Percentiles rank a stretch among this genome's conserved stretches.
Evolutionary conservation across 2,113 vertebrate genomes (phyloP).

Genomic region (Ellobius talpinus): DNA sequence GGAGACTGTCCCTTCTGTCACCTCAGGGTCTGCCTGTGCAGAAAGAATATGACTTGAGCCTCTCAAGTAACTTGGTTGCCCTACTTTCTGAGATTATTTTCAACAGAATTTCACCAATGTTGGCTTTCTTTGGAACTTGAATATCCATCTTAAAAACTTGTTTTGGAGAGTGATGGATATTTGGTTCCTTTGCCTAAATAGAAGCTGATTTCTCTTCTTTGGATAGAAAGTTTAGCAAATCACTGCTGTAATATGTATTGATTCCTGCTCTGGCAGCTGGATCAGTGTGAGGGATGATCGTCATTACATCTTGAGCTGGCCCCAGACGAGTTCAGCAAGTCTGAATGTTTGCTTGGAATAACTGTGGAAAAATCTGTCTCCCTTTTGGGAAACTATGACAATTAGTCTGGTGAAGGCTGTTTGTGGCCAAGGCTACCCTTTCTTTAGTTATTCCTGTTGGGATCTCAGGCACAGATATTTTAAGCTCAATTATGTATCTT

Average conservation of each 20-base stretch:
- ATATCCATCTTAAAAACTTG: constrained; percentile 21
- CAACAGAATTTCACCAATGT: not conserved
- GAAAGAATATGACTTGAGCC: not conserved
- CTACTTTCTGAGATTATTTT: not conserved
- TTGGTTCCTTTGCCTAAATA: constrained; percentile 47
- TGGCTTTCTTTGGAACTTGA: constrained; percentile 20
- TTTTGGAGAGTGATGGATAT: constrained; percentile 48
- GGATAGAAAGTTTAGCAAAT: constrained; percentile 65
- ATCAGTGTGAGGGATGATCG: constrained; percentile 43
- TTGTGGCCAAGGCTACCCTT: not conserved
- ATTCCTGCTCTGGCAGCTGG: constrained; percentile 46
- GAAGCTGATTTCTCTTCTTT: constrained; percentile 52
- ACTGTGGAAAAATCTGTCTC: not conserved
- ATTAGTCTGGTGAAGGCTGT: not conserved
- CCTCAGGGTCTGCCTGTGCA: not conserved
- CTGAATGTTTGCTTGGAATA: constrained; percentile 47
- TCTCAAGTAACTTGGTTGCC: constrained; percentile 23
- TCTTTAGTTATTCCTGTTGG: not conserved
- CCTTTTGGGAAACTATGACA: not conserved
- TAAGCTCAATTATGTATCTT: not conserved
- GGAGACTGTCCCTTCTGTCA: not conserved
- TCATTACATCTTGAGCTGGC: constrained; percentile 45
- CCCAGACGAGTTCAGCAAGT: not conserved
- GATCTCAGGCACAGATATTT: not conserved
- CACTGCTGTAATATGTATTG: constrained; percentile 33